phyloP scores from a whole-genome alignment of 2,113 vertebrate species.

The Oreotrochilus melanogaster region DNA sequence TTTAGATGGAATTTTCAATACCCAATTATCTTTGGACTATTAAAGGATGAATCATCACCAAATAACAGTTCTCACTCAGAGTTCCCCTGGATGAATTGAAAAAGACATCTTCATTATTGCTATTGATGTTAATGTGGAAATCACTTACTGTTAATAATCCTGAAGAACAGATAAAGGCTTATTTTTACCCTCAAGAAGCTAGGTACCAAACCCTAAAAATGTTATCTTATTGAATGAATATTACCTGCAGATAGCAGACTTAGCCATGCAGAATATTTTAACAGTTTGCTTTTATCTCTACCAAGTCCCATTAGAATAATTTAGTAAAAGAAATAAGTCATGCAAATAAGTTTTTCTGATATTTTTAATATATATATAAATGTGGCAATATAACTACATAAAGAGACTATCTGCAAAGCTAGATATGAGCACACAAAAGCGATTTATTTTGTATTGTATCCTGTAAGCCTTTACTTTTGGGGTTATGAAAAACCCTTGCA shows the following conservation, averaged over 20 bases:
- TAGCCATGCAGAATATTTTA: conserved; percentile 54
- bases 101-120: conserved; percentile 73
- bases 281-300: conserved; percentile 47
- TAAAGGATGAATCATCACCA: conserved; percentile 61
- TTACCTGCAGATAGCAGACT: conserved; percentile 54
- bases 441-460: conserved; percentile 7
- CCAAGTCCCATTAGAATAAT: conserved; percentile 42
- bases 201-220: conserved; percentile 60
- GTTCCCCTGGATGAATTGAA: conserved; percentile 43
- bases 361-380: background rate
- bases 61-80: conserved; percentile 67
- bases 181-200: conserved; percentile 56
- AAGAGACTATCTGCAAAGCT: background rate
- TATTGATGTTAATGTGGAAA: conserved; percentile 70
- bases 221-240: conserved; percentile 54
- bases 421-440: background rate
- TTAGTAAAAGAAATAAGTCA: conserved; percentile 32
- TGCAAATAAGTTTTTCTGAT: conserved; percentile 10
- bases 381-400: background rate
- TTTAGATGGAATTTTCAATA: conserved; percentile 76
- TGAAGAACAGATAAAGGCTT: conserved; percentile 62
- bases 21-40: conserved; percentile 70
- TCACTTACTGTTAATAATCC: conserved; percentile 68
- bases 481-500: background rate
- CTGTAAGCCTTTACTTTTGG: background rate